Conservation (phyloP, 2,113 vertebrate genomes). For the Tauraco erythrolophus region DNA sequence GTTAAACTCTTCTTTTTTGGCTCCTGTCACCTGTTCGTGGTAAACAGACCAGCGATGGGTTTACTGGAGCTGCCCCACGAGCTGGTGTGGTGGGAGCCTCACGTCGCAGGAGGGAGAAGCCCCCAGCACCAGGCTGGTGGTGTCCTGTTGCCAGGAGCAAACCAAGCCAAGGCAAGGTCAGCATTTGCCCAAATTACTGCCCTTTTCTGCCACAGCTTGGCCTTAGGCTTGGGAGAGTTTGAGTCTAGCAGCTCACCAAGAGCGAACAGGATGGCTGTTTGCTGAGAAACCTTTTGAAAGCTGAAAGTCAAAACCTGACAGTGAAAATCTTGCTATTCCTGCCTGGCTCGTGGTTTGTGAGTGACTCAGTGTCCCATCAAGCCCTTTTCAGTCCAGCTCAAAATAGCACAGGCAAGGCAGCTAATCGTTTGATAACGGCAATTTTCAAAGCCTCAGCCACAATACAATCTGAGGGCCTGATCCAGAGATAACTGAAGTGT, state of each 20-base stretch:
- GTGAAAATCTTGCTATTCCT: not conserved
- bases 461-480: conserved; percentile 14
- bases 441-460: conserved; percentile 41
- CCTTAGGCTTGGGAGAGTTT: not conserved
- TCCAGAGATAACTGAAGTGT: conserved; percentile 50
- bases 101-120: not conserved
- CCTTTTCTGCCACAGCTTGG: not conserved
- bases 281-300: not conserved
- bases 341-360: not conserved
- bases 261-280: not conserved
- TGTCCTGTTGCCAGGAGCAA: not conserved
- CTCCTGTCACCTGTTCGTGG: not conserved
- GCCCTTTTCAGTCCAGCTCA: not conserved
- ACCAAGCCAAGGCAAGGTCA: not conserved
- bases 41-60: not conserved
- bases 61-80: not conserved
- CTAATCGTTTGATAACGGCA: conserved; percentile 20
- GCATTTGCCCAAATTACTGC: not conserved
- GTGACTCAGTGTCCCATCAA: not conserved
- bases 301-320: not conserved
- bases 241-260: not conserved
- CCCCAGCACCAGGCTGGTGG: not conserved
- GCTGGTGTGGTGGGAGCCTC: not conserved
- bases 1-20: not conserved
- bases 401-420: not conserved